Evolutionary conservation across 2,888 invertebrate species (phyloP).

Genomic region (Parnassius glacialis): DNA sequence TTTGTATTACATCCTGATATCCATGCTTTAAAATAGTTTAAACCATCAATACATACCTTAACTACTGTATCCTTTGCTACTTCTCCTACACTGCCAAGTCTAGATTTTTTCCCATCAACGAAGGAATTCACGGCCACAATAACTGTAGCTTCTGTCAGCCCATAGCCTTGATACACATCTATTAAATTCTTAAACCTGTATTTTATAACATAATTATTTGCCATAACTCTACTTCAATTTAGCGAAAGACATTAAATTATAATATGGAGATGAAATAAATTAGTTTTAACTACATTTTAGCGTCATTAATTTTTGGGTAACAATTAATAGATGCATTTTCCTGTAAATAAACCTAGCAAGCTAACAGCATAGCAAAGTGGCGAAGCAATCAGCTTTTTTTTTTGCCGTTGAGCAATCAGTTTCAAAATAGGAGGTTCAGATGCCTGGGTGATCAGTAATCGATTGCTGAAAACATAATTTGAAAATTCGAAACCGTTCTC

Average conservation of each 20-base stretch:
- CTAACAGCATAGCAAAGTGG: too few species aligned
- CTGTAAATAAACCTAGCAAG: too few species aligned
- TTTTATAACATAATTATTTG: too few species aligned
- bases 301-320: neutral
- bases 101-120: constrained; percentile 14
- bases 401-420: too few species aligned
- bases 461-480: too few species aligned
- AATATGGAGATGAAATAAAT: too few species aligned
- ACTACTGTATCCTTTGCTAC: constrained; percentile 31
- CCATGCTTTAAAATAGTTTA: too few species aligned
- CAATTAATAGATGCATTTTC: neutral
- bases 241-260: constrained; percentile 7
- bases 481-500: too few species aligned
- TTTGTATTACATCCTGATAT: too few species aligned
- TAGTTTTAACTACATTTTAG: neutral
- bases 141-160: constrained; percentile 44
- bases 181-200: constrained; percentile 41
- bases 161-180: constrained; percentile 42
- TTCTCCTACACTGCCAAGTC: constrained; percentile 41
- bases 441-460: too few species aligned
- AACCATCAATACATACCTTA: constrained; percentile 37
- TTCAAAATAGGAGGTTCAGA: too few species aligned
- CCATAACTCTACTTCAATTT: neutral
- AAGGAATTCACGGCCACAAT: constrained; percentile 31
- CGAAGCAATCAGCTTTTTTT: too few species aligned